Evolutionary conservation across 2,113 vertebrate species (phyloP), one percentile per base, ranked within the genome.

Genomic region (Bungarus multicinctus): DNA sequence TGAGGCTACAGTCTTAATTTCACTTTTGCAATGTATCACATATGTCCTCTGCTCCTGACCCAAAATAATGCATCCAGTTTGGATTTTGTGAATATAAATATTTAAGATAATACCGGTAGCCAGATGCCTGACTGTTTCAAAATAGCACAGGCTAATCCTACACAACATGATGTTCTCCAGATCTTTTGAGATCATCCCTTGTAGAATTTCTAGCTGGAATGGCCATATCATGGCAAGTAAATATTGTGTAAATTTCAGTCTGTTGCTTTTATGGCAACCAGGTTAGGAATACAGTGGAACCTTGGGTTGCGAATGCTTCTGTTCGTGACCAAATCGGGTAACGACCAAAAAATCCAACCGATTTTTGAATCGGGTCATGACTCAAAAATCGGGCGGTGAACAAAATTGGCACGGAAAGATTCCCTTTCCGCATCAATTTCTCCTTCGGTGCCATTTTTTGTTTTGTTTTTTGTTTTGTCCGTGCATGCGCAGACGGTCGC

Each of bases 1-100:
- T 99, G 97, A 95, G 95, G 86, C 74, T n/a, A 10, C 18, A 30
- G 12, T 87, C 50, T 57, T 34, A 3, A 47, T 89, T 89, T 81
- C 30, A 47, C 58, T 20, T 89, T 47, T 50, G 43, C 16, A 20
- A 14, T 52, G 12, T 3, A 30, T 27, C 34, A 20, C 7, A 43
- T 81, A 39, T 8, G 74, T 81, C 74, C 3, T 22, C 18, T 8
- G 34, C 7, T 22, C 18, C 20, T 43, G 74, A 34, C 18, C 18
- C 18, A 43, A 43, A 43, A 43, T 22, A 81, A 81, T 81, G 18
- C 7, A 8, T 43, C 34, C 18, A 0, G 5, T 39, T 39, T 39
- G 69, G 18, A 39, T 81, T 81, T 81, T 81, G 74, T 43, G 34
- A 43, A 81, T 81, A 23, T 81, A 39, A 20, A 81, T 81, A 81